Percentiles rank a stretch among this genome's conserved stretches.
Evolutionary conservation across 2,888 invertebrate species (phyloP).

Genomic region (Herminia tarsipennalis): DNA sequence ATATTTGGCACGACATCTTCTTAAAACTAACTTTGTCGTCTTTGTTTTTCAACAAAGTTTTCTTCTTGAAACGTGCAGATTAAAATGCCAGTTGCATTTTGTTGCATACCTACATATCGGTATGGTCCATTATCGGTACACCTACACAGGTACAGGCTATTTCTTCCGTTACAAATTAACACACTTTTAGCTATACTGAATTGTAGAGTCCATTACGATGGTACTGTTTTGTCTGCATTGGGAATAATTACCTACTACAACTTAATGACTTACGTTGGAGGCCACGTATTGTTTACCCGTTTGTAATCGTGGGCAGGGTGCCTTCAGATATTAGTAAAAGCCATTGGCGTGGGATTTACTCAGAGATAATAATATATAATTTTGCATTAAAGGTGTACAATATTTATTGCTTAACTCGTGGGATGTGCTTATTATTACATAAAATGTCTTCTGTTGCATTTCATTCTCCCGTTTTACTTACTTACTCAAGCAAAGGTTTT

Average conservation of each 20-base stretch:
- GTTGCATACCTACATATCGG: too few species aligned
- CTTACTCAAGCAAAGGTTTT: too few species aligned
- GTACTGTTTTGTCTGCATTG: not conserved
- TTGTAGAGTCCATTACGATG: not conserved
- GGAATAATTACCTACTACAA: not conserved
- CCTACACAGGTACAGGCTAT: too few species aligned
- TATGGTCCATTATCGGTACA: too few species aligned
- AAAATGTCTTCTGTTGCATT: too few species aligned
- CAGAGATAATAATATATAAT: conserved; percentile 7
- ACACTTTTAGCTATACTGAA: not conserved
- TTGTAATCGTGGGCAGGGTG: conserved; percentile 17
- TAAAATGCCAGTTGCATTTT: too few species aligned
- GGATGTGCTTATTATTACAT: conserved; percentile 29
- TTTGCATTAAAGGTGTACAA: conserved; percentile 9
- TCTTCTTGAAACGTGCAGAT: too few species aligned
- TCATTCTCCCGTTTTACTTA: too few species aligned
- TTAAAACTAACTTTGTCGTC: too few species aligned
- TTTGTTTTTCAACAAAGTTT: too few species aligned
- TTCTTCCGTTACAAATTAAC: too few species aligned
- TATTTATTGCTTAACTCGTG: conserved; percentile 26
- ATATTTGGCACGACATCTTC: too few species aligned
- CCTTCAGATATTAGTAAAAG: conserved; percentile 14
- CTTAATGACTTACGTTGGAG: conserved; percentile 19
- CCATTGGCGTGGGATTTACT: conserved; percentile 25
- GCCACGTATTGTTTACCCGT: conserved; percentile 11